These are phyloP conservation scores for Cossypha polioptera DNA, from an alignment of 2,797 vertebrate genomes.

Conservation along the genomic window DNA sequence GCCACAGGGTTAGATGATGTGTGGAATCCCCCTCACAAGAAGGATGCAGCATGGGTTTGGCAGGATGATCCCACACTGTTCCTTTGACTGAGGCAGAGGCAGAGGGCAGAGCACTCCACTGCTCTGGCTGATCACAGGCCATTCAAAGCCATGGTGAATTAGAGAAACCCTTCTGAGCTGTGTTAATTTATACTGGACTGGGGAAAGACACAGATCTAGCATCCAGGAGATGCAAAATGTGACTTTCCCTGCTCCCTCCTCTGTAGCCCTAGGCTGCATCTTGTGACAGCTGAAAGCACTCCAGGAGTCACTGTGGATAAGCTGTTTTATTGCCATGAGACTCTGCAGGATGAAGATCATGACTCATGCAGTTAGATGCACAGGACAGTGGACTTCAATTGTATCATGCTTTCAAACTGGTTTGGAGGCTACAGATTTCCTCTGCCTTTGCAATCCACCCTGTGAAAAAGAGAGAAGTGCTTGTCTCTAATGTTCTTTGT, in stretches of 20 bases:
- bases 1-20: neutral
- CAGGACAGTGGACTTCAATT: neutral
- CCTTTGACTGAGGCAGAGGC: neutral
- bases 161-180: neutral
- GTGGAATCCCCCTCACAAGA: slow-evolving; percentile 8
- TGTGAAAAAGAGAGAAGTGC: neutral
- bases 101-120: neutral
- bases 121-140: neutral
- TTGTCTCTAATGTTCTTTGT: neutral
- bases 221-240: neutral
- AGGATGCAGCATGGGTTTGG: neutral
- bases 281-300: neutral
- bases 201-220: neutral
- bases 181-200: neutral
- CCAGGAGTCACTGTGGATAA: neutral
- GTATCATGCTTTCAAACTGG: neutral
- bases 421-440: neutral
- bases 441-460: neutral
- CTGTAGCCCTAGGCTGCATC: neutral
- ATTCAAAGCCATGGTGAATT: neutral
- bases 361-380: neutral
- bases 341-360: neutral
- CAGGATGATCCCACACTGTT: neutral
- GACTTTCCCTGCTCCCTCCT: neutral
- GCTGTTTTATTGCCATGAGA: neutral